Evolutionary conservation across 1,140 invertebrate species (phyloP), one percentile per base, ranked within the genome.

Genomic region (Drosophila pectinifera): DNA sequence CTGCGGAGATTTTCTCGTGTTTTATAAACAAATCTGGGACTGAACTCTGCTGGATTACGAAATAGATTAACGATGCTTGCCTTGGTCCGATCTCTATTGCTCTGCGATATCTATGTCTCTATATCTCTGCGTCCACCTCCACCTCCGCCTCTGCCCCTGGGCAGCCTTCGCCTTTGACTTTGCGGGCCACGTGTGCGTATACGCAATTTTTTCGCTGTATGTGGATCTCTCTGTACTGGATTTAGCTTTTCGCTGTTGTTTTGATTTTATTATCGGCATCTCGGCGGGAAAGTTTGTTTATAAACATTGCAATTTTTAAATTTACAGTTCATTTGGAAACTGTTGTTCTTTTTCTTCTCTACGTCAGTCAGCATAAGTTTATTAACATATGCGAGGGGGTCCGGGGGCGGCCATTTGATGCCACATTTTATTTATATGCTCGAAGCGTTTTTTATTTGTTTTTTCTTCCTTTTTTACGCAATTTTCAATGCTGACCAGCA

Each of bases 241-340:
- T 48, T 39, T 41, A 28, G 39, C 18, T 31, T 62, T 69, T 67
- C 42, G 64, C 26, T 48, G 49, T 56, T 70, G 68, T 56, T 70
- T 56, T 69, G 57, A 49, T 88, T 86, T 88, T 82, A 88, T 88
- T 88, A 86, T 88, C 81, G 83, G 65, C 77, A 48, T 42, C 69
- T 78, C 72, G 78, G 51, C 58, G 57, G 63, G 57, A 62, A 67
- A 90, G 83, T 89, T 89, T 89, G 84, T 89, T 89, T 89, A 90
- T 90, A 89, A 89, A 89, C 84, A 89, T 89, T 89, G 84, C 84
- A 89, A 89, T 89, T 89, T 90, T 89, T 49, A 88, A 89, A 83
- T 88, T 80, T 88, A 88, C 83, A 81, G 82, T 80, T 84, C 64
- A 63, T 85, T 85, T 85, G 62, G 67, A 57, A 73, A 57, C 41